Conservation (phyloP, 2,888 invertebrate species). For the Andrena chrysosceles region DNA sequence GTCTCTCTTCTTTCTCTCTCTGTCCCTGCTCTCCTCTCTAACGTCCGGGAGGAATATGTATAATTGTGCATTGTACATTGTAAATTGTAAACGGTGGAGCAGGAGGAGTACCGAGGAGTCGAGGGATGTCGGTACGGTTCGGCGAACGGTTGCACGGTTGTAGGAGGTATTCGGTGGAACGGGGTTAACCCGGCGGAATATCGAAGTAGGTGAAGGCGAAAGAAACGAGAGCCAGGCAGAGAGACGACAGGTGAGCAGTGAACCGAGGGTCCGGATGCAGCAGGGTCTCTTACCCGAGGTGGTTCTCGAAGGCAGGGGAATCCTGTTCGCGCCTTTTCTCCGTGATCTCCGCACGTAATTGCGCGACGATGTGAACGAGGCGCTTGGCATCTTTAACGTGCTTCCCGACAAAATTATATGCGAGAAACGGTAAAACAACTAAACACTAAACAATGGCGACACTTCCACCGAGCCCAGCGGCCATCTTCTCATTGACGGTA, state of each 20-base stretch:
- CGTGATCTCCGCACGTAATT: constrained; percentile 96
- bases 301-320: constrained; percentile 92
- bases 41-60: constrained; percentile 20
- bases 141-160: neutral
- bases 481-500: constrained; percentile 91
- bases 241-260: constrained; percentile 71
- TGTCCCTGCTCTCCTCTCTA: constrained; percentile 17
- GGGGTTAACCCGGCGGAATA: constrained; percentile 41
- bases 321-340: constrained; percentile 96
- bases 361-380: constrained; percentile 96
- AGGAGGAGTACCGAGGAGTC: constrained; percentile 6
- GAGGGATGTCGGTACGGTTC: constrained; percentile 11
- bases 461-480: constrained; percentile 92
- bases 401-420: constrained; percentile 55
- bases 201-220: constrained; percentile 59
- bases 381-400: constrained; percentile 94
- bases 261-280: constrained; percentile 67
- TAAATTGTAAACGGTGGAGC: neutral
- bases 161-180: constrained; percentile 6
- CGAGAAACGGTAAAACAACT: constrained; percentile 76
- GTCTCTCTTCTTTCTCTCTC: constrained; percentile 34
- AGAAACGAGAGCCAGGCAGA: constrained; percentile 43
- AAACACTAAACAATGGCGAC: constrained; percentile 92
- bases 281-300: constrained; percentile 89
- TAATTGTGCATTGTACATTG: no score